Evolutionary conservation across 1,140 invertebrate genomes (phyloP).

Genomic region (Limonius californicus): DNA sequence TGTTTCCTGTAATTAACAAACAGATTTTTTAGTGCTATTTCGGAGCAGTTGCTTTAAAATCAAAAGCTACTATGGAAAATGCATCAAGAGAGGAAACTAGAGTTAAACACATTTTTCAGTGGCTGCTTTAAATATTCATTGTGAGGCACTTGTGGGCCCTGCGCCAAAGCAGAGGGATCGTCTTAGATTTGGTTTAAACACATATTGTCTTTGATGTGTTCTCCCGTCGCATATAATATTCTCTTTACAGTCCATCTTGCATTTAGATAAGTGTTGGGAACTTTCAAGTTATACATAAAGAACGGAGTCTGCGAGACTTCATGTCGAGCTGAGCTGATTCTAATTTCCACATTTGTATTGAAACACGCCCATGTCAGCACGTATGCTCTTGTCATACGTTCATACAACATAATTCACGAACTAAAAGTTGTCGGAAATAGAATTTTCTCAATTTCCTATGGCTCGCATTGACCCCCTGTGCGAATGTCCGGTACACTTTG

Average conservation of each 20-base stretch:
- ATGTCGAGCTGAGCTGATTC: background rate
- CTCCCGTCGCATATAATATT: conserved; percentile 33
- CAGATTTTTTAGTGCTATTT: background rate
- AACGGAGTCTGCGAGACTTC: background rate
- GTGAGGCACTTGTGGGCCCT: background rate
- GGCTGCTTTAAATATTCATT: conserved; percentile 13
- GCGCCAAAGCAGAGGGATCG: conserved; percentile 18
- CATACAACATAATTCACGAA: background rate
- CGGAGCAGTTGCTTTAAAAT: background rate
- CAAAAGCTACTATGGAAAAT: background rate
- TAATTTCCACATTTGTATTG: background rate
- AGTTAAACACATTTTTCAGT: background rate
- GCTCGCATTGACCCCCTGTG: conserved; percentile 37
- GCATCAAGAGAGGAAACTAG: background rate
- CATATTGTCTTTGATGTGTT: conserved; percentile 36
- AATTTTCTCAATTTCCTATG: conserved; percentile 45
- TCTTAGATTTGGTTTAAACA: conserved; percentile 25
- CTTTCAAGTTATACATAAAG: conserved; percentile 17
- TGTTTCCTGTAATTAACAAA: conserved; percentile 31
- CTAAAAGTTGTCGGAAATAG: conserved; percentile 42
- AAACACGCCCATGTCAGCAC: background rate
- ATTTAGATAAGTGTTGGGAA: conserved; percentile 24
- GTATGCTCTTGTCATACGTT: conserved; percentile 9
- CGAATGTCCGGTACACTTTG: conserved; percentile 12
- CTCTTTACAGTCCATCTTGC: conserved; percentile 30